These are phyloP conservation scores for Callimorpha dominula DNA, from an alignment of 2,888 invertebrate species.

Conservation along the genomic window DNA sequence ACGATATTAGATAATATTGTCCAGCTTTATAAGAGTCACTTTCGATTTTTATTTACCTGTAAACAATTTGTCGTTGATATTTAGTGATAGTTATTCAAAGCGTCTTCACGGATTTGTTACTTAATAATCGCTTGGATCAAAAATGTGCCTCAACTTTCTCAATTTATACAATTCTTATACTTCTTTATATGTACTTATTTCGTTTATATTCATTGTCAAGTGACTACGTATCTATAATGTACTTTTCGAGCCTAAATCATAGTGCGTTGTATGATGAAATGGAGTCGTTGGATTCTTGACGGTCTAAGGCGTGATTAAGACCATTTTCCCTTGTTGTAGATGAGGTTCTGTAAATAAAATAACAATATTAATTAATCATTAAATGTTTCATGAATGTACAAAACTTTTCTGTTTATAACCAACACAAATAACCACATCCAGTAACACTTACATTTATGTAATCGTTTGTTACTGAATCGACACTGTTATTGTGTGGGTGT, in stretches of 20 bases:
- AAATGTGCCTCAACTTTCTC: neutral
- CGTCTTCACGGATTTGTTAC: neutral
- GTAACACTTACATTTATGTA: too few relatives aligned
- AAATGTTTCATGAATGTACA: neutral
- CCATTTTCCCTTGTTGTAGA: conserved; percentile 75
- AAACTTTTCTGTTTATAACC: too few relatives aligned
- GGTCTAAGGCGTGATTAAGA: conserved; percentile 59
- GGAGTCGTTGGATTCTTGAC: conserved; percentile 67
- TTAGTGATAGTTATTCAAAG: neutral
- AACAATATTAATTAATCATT: neutral
- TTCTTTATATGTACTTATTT: conserved; percentile 10
- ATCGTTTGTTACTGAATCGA: too few relatives aligned
- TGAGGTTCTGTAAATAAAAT: conserved; percentile 68
- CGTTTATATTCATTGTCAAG: neutral
- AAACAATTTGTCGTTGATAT: neutral
- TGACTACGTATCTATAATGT: neutral
- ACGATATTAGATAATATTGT: neutral
- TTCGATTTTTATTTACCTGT: neutral
- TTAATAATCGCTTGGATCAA: neutral
- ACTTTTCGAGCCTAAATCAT: conserved; percentile 48
- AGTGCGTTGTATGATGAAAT: conserved; percentile 71
- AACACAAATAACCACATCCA: too few relatives aligned
- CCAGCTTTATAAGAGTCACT: neutral
- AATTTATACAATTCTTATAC: neutral
- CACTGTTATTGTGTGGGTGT: too few relatives aligned